Percentiles rank a stretch among this genome's conserved stretches.
phyloP scores from a whole-genome alignment of 1,140 invertebrate genomes.

The Drosophila willistoni region DNA sequence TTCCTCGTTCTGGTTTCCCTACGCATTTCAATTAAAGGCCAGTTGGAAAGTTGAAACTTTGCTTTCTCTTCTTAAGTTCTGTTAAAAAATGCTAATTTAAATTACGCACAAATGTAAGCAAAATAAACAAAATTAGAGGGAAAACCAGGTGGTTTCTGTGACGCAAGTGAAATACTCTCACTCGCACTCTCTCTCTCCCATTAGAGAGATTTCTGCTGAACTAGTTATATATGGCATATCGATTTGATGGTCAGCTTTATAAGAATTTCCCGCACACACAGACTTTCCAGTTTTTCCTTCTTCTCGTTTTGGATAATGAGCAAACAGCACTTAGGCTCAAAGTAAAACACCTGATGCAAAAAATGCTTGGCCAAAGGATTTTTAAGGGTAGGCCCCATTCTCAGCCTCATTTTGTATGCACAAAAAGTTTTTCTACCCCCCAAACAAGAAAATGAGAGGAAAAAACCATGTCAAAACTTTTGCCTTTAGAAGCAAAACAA shows the following conservation, averaged over 20 bases:
- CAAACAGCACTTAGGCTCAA: slow-evolving; percentile 53
- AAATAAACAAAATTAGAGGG: slow-evolving; percentile 13
- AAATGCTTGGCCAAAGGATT: slow-evolving; percentile 52
- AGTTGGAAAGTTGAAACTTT: slow-evolving; percentile 34
- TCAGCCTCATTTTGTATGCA: slow-evolving; percentile 50
- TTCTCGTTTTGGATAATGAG: slow-evolving; percentile 37
- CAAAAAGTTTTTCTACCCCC: slow-evolving; percentile 39
- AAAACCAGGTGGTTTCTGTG: slow-evolving; percentile 4
- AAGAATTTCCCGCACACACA: not conserved
- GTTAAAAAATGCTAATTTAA: slow-evolving; percentile 50
- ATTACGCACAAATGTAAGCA: slow-evolving; percentile 41
- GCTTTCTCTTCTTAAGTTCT: slow-evolving; percentile 27
- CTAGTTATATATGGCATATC: not conserved
- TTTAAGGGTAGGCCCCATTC: slow-evolving; percentile 36
- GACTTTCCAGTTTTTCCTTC: not conserved
- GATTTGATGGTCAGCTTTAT: not conserved
- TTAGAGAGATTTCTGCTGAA: not conserved
- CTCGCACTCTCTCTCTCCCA: not conserved
- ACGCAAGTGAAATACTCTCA: not conserved
- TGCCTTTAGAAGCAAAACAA: slow-evolving; percentile 47
- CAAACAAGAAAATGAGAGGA: slow-evolving; percentile 10
- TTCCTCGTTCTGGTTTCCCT: not conserved
- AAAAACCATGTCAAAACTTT: slow-evolving; percentile 48
- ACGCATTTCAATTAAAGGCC: slow-evolving; percentile 45
- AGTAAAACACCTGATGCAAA: slow-evolving; percentile 53